A percentile compares a stretch with the other conserved stretches of the same genome.
phyloP scores from a whole-genome alignment of 2,113 vertebrate genomes.

The Catharus bicknelli region DNA sequence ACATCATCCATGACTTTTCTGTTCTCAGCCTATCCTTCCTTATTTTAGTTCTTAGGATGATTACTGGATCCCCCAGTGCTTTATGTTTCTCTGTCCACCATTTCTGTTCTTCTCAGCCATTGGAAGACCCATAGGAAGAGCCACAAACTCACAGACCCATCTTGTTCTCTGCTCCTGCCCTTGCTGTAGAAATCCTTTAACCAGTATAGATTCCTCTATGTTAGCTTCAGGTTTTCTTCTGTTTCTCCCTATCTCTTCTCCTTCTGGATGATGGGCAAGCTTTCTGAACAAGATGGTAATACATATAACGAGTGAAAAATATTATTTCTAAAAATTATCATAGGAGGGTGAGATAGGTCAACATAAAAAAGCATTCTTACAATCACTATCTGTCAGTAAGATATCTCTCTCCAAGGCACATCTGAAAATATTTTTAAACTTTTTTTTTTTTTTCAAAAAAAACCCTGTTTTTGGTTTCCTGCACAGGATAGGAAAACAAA shows the following conservation, averaged over 20 bases:
- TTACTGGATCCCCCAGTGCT: not conserved
- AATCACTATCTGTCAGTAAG: not conserved
- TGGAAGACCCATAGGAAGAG: not conserved
- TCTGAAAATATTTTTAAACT: not conserved
- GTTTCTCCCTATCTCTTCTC: not conserved
- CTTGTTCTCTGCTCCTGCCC: not conserved
- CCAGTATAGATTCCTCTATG: not conserved
- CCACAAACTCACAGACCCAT: no score
- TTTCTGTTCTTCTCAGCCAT: not conserved
- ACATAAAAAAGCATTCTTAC: not conserved
- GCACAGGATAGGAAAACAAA: conserved; percentile 20
- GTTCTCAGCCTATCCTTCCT: not conserved
- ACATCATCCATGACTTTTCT: not conserved
- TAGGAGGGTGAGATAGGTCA: not conserved
- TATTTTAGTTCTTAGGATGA: not conserved
- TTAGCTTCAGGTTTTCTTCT: not conserved
- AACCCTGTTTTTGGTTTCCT: not conserved
- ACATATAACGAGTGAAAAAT: not conserved
- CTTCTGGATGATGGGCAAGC: not conserved
- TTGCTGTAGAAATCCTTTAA: not conserved
- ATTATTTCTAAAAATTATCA: not conserved
- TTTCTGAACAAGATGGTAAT: not conserved
- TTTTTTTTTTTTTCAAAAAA: not conserved
- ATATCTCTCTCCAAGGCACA: not conserved
- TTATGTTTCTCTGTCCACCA: not conserved